Conservation (phyloP, 92 coral and sea anemone species). For the Anthopleura xanthogrammica region DNA sequence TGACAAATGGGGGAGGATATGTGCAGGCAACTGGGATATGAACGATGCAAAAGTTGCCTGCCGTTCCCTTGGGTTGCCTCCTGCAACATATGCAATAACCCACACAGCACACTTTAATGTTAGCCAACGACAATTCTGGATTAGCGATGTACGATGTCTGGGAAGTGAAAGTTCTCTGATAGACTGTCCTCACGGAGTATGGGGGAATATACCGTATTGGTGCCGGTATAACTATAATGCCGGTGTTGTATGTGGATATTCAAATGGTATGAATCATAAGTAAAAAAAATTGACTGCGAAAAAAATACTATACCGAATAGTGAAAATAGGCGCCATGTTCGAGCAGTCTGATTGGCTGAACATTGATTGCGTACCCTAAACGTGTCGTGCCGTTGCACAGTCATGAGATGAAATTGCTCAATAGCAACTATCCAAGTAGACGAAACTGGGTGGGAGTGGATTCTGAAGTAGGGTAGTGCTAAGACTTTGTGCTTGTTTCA, state of each 20-base stretch:
- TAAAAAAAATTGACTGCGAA: no score
- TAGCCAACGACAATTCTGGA: not conserved
- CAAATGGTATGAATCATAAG: not conserved
- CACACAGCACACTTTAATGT: not conserved
- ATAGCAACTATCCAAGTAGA: no score
- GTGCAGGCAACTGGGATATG: not conserved
- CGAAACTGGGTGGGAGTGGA: no score
- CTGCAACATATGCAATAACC: not conserved
- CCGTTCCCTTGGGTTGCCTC: not conserved
- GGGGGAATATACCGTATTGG: not conserved
- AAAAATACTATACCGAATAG: no score
- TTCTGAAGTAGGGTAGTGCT: no score
- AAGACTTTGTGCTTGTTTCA: no score
- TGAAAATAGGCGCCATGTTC: no score
- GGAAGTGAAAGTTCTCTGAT: not conserved
- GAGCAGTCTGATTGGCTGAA: no score
- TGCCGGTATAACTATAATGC: not conserved
- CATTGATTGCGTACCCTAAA: no score
- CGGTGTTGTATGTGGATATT: not conserved
- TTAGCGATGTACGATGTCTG: not conserved
- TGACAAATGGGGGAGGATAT: not conserved
- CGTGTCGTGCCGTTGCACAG: no score
- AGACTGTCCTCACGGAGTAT: not conserved
- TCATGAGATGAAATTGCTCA: no score
- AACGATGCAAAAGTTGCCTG: conserved; percentile 1